These are phyloP conservation scores for Acanthosepion esculentum DNA, from an alignment of 2,888 invertebrate species.

Conservation along the genomic window DNA sequence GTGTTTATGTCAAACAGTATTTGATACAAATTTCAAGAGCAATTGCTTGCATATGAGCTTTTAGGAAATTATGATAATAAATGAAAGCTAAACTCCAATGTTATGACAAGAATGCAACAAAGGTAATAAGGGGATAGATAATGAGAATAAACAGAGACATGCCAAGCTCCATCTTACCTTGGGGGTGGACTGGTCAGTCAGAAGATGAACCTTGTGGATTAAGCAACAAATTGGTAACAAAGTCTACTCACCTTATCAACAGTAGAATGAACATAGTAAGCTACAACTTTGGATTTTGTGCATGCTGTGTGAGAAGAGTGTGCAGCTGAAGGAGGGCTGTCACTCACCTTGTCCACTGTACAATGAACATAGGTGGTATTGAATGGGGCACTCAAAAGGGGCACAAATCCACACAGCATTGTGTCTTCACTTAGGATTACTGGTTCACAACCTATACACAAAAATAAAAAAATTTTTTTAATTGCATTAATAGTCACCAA, in stretches of 20 bases:
- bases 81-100: too few species aligned
- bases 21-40: too few species aligned
- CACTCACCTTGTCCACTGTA: conserved; percentile 80
- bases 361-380: conserved; percentile 81
- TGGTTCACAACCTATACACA: conserved; percentile 79
- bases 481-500: neutral
- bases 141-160: neutral
- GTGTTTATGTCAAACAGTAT: too few species aligned
- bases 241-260: conserved; percentile 15
- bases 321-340: conserved; percentile 6
- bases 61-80: too few species aligned
- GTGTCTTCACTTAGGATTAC: conserved; percentile 78
- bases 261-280: conserved; percentile 6
- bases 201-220: neutral
- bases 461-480: neutral
- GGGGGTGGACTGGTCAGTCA: neutral
- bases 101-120: too few species aligned
- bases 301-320: conserved; percentile 35
- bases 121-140: neutral
- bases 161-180: neutral
- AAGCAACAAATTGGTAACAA: neutral
- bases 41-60: too few species aligned
- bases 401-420: conserved; percentile 87
- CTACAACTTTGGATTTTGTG: conserved; percentile 17
- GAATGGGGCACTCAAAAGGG: conserved; percentile 83